A percentile compares a stretch with the other conserved stretches of the same genome.
Conservation (phyloP, 1,140 invertebrate species). For the Dinoponera quadriceps region DNA sequence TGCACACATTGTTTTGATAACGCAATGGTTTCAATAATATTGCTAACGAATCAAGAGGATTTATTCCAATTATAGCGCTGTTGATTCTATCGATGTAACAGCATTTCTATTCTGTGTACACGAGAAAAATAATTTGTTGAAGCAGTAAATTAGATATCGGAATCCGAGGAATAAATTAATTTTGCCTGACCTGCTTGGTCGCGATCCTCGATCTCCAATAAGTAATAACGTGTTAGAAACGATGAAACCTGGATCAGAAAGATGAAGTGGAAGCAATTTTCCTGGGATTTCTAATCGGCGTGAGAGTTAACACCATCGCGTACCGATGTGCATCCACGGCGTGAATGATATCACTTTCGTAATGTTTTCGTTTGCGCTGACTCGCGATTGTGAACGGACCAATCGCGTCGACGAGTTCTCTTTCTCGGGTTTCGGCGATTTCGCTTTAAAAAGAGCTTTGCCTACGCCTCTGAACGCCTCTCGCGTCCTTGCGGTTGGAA, state of each 20-base stretch:
- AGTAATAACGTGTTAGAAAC: no score
- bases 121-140: no score
- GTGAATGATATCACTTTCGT: neutral
- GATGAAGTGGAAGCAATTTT: neutral
- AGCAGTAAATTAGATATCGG: no score
- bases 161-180: no score
- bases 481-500: conserved; percentile 77
- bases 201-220: no score
- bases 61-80: no score
- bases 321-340: neutral
- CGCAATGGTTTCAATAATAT: no score
- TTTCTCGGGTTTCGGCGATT: neutral
- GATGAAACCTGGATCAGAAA: neutral
- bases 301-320: neutral
- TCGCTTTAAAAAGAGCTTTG: conserved; percentile 25
- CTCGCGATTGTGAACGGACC: neutral
- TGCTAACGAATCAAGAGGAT: no score
- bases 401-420: neutral
- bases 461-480: conserved; percentile 65
- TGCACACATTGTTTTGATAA: no score
- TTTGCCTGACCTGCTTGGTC: no score
- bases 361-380: conserved; percentile 1
- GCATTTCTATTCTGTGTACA: no score
- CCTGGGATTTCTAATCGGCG: neutral
- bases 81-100: no score